Percentiles rank a stretch among this genome's conserved stretches.
These are phyloP conservation scores for Rhingia campestris DNA, from an alignment of 2,888 invertebrate species.

Conservation along the genomic window DNA sequence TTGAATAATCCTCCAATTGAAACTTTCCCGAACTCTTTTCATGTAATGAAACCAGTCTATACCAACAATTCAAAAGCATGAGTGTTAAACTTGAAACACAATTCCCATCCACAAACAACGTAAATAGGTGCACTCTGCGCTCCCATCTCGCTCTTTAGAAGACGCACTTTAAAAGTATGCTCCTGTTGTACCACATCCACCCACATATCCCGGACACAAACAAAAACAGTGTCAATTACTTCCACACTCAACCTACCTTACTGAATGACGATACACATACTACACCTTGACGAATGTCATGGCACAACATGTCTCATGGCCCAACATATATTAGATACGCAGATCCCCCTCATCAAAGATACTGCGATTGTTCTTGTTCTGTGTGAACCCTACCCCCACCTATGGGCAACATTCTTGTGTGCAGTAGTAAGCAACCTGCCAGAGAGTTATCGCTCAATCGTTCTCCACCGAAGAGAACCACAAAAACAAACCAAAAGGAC, in stretches of 20 bases:
- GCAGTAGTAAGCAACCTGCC: neutral
- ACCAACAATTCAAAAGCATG: conserved; percentile 7
- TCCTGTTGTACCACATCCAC: conserved; percentile 21
- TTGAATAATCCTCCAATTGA: too few relatives aligned
- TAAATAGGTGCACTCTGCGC: neutral
- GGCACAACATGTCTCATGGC: conserved; percentile 1
- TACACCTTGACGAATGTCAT: conserved; percentile 41
- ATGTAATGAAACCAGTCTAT: too few relatives aligned
- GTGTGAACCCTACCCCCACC: neutral
- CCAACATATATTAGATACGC: conserved; percentile 17
- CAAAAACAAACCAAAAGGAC: conserved; percentile 18
- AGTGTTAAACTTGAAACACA: conserved; percentile 54
- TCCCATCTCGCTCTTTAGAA: conserved; percentile 4
- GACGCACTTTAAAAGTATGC: conserved; percentile 35
- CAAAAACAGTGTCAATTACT: conserved; percentile 36
- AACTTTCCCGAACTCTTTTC: too few relatives aligned
- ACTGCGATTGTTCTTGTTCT: neutral
- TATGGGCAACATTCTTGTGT: neutral
- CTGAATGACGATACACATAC: neutral
- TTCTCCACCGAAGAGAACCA: conserved; percentile 16
- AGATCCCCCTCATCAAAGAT: conserved; percentile 17
- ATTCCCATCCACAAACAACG: conserved; percentile 20
- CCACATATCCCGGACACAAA: neutral
- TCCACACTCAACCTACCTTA: conserved; percentile 47
- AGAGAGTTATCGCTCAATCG: neutral